Conservation (phyloP, 1,140 invertebrate genomes). For the Phocides pigmalion region DNA sequence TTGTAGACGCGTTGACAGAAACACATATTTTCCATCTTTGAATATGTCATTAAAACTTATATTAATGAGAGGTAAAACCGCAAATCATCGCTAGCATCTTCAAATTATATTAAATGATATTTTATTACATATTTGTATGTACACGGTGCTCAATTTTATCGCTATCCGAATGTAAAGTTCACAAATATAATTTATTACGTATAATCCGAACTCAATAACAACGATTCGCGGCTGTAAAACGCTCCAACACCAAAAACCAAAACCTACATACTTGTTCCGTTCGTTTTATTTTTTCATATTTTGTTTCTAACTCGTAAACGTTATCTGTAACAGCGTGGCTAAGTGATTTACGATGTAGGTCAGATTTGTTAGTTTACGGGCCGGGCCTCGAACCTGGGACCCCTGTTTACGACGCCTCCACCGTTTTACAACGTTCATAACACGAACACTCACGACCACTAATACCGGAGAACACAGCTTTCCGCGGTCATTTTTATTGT, state of each 20-base stretch:
- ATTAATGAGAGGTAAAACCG: too few species aligned
- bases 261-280: constrained; percentile 43
- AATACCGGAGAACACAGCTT: constrained; percentile 36
- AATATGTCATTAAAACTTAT: too few species aligned
- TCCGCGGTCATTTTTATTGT: constrained; percentile 29
- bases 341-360: constrained; percentile 82
- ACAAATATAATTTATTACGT: constrained; percentile 29
- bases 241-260: constrained; percentile 37
- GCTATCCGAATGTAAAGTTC: constrained; percentile 12
- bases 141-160: constrained; percentile 5
- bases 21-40: too few species aligned
- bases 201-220: constrained; percentile 21
- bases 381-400: constrained; percentile 68
- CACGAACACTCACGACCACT: constrained; percentile 42
- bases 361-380: constrained; percentile 81
- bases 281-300: constrained; percentile 70
- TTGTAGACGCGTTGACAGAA: too few species aligned
- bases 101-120: neutral
- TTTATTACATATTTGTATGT: neutral
- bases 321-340: constrained; percentile 78
- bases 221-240: constrained; percentile 39
- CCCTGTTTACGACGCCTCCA: constrained; percentile 64
- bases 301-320: constrained; percentile 73
- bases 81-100: too few species aligned
- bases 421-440: constrained; percentile 73